Percentiles rank a stretch among this genome's conserved stretches.
Conservation (phyloP, 2,888 invertebrate genomes). For the Athalia cordata region DNA sequence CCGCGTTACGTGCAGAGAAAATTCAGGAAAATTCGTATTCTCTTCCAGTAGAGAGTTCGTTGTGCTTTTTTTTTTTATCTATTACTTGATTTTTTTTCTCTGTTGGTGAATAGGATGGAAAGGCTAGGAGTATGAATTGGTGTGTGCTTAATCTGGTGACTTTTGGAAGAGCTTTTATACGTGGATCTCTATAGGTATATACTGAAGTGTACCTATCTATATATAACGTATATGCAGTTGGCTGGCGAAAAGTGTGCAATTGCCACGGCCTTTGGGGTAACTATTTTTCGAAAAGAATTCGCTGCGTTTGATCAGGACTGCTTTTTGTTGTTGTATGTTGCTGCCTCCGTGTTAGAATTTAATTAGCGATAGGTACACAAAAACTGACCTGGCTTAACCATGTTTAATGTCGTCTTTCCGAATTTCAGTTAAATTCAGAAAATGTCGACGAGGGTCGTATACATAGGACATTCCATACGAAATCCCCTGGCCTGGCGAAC, state of each 20-base stretch:
- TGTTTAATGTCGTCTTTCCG: not conserved
- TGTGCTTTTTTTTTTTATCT: slow-evolving; percentile 4
- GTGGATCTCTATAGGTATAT: too few species aligned
- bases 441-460: too few species aligned
- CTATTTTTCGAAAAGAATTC: slow-evolving; percentile 9
- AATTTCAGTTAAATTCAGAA: not conserved
- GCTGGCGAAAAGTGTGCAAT: slow-evolving; percentile 15
- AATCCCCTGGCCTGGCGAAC: too few species aligned
- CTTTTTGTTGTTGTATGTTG: not conserved
- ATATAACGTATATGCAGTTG: not conserved
- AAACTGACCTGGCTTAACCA: slow-evolving; percentile 9
- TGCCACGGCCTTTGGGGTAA: slow-evolving; percentile 2
- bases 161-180: too few species aligned
- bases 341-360: not conserved
- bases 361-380: slow-evolving; percentile 17
- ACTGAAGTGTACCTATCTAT: not conserved
- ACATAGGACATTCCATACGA: too few species aligned
- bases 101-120: slow-evolving; percentile 1
- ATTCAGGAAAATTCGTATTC: slow-evolving; percentile 23
- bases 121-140: slow-evolving; percentile 6
- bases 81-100: not conserved
- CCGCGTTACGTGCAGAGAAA: not conserved
- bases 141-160: slow-evolving; percentile 22
- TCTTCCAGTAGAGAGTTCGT: slow-evolving; percentile 7
- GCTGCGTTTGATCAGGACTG: slow-evolving; percentile 17